Conservation (phyloP, 2,113 vertebrate species). For the Zeus faber region DNA sequence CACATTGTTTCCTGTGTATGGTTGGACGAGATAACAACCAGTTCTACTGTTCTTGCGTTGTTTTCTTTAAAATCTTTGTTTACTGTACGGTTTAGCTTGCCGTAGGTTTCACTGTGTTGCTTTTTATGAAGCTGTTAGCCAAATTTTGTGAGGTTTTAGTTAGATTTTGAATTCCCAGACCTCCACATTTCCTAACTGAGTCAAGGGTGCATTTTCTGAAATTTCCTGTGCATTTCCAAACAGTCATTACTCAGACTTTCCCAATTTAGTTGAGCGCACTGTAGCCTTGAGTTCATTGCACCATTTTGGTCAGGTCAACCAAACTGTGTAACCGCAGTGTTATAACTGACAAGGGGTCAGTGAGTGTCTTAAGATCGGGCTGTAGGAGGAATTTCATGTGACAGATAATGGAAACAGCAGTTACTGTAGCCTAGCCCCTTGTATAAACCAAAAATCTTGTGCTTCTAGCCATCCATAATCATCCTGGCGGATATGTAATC, state of each 20-base stretch:
- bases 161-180: conserved; percentile 13
- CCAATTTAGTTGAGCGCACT: conserved; percentile 3
- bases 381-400: conserved; percentile 38
- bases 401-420: conserved; percentile 46
- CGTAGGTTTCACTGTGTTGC: not conserved
- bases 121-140: conserved; percentile 15
- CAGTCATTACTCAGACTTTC: conserved; percentile 2
- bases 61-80: conserved; percentile 58
- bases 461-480: conserved; percentile 33
- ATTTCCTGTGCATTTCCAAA: conserved; percentile 17
- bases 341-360: conserved; percentile 41
- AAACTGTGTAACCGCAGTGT: conserved; percentile 38
- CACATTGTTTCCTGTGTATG: conserved; percentile 65
- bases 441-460: conserved; percentile 19
- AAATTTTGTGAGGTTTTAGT: no score
- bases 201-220: no score
- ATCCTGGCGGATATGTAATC: conserved; percentile 40
- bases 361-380: no score
- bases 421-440: conserved; percentile 18
- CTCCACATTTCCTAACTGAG: conserved; percentile 11
- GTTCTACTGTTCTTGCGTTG: conserved; percentile 60
- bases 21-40: conserved; percentile 73
- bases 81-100: conserved; percentile 27
- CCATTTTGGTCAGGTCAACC: conserved; percentile 25
- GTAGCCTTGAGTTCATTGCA: conserved; percentile 42